A percentile compares a stretch with the other conserved stretches of the same genome.
phyloP scores from a whole-genome alignment of 2,797 vertebrate genomes.

The Agapornis canus region DNA sequence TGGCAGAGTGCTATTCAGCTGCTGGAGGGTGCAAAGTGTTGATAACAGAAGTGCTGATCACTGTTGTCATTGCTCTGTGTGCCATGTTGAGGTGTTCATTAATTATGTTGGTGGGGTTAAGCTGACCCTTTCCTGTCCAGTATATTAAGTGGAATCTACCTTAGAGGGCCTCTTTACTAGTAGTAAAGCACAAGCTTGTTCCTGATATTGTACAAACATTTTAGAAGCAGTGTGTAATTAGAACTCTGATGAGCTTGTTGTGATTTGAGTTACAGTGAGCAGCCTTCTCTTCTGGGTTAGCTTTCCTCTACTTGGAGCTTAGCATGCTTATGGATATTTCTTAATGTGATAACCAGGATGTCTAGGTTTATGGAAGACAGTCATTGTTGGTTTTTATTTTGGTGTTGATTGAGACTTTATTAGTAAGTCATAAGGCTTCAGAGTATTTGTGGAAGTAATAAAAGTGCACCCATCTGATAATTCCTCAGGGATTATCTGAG shows the following conservation, averaged over 20 bases:
- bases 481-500: not conserved
- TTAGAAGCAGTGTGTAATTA: not conserved
- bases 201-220: not conserved
- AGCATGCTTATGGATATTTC: not conserved
- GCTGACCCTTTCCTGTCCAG: conserved; percentile 46
- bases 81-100: conserved; percentile 78
- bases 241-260: not conserved
- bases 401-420: not conserved
- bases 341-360: not conserved
- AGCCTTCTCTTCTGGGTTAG: not conserved
- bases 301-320: not conserved
- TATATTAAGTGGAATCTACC: conserved; percentile 25
- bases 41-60: conserved; percentile 81
- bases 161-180: not conserved
- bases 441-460: not conserved
- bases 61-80: conserved; percentile 71
- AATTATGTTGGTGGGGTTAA: conserved; percentile 79
- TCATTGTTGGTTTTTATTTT: not conserved
- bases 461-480: not conserved
- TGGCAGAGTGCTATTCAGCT: conserved; percentile 56
- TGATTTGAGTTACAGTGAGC: not conserved
- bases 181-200: not conserved
- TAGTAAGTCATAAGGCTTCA: not conserved
- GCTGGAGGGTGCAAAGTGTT: conserved; percentile 77
- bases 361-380: not conserved